Conservation (phyloP, 2,888 invertebrate species). For the Keiferia lycopersicella region DNA sequence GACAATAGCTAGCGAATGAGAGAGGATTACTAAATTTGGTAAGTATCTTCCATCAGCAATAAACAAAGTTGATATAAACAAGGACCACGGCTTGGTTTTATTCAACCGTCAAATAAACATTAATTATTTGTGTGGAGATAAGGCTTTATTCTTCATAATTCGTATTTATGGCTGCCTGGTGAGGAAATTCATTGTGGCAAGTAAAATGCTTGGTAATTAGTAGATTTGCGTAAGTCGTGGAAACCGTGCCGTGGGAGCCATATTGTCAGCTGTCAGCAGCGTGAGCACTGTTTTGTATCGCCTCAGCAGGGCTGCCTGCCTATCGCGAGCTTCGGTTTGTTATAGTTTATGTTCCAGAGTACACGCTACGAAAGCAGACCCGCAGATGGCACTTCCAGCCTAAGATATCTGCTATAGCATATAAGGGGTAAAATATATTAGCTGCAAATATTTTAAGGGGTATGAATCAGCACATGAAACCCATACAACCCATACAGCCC, state of each 20-base stretch:
- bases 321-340: too few relatives aligned
- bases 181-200: slow-evolving; percentile 64
- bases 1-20: too few relatives aligned
- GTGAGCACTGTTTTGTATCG: slow-evolving; percentile 28
- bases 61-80: background rate
- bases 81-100: background rate
- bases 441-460: too few relatives aligned
- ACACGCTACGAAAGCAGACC: too few relatives aligned
- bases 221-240: slow-evolving; percentile 73
- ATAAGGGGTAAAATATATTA: too few relatives aligned
- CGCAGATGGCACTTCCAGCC: too few relatives aligned
- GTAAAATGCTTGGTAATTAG: slow-evolving; percentile 64
- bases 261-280: slow-evolving; percentile 55
- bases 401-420: too few relatives aligned
- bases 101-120: slow-evolving; percentile 24
- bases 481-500: too few relatives aligned
- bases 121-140: slow-evolving; percentile 37
- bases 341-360: too few relatives aligned
- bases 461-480: too few relatives aligned
- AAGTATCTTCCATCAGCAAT: too few relatives aligned
- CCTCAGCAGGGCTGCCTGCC: slow-evolving; percentile 21
- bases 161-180: slow-evolving; percentile 43
- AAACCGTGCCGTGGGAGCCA: slow-evolving; percentile 74
- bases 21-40: too few relatives aligned
- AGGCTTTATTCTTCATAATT: slow-evolving; percentile 43